Evolutionary conservation across 2,888 invertebrate genomes (phyloP).

Genomic region (Eurytoma adleriae): DNA sequence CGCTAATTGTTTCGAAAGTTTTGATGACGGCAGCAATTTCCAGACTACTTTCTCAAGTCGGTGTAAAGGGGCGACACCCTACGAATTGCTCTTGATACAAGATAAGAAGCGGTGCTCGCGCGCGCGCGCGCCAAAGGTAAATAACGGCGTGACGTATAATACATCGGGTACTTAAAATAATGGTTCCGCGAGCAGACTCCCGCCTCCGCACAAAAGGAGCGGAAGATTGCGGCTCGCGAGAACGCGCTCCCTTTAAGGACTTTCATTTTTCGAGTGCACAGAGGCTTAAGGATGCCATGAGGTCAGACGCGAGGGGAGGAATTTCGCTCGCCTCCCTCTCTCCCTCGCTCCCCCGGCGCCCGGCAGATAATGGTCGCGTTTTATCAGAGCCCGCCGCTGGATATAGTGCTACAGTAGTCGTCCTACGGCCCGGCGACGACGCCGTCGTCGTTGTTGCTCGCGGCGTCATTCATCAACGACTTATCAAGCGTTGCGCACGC

Average conservation of each 20-base stretch:
- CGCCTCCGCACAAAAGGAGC: slow-evolving; percentile 1
- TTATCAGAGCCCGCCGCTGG: slow-evolving; percentile 62
- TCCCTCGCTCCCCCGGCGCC: slow-evolving; percentile 9
- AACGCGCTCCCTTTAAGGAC: slow-evolving; percentile 35
- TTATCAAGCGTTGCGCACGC: slow-evolving; percentile 64
- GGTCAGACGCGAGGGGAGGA: slow-evolving; percentile 31
- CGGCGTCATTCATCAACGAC: slow-evolving; percentile 71
- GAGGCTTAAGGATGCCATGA: slow-evolving; percentile 47
- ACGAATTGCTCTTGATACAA: background rate
- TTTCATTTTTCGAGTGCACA: slow-evolving; percentile 51
- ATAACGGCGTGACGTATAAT: slow-evolving; percentile 13
- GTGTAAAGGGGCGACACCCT: background rate
- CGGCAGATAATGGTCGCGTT: slow-evolving; percentile 58
- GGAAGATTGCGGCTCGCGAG: slow-evolving; percentile 35
- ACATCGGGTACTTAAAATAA: slow-evolving; percentile 44
- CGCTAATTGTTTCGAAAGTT: no score
- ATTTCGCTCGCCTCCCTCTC: slow-evolving; percentile 1
- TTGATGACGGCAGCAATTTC: no score
- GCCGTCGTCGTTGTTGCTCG: slow-evolving; percentile 57
- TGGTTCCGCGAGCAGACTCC: slow-evolving; percentile 1
- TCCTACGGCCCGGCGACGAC: slow-evolving; percentile 51
- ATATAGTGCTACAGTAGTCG: background rate
- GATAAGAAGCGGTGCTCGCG: background rate
- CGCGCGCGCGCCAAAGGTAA: slow-evolving; percentile 4
- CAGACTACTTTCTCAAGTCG: background rate